Conservation (phyloP, 1,140 invertebrate genomes). For the Wasmannia auropunctata region DNA sequence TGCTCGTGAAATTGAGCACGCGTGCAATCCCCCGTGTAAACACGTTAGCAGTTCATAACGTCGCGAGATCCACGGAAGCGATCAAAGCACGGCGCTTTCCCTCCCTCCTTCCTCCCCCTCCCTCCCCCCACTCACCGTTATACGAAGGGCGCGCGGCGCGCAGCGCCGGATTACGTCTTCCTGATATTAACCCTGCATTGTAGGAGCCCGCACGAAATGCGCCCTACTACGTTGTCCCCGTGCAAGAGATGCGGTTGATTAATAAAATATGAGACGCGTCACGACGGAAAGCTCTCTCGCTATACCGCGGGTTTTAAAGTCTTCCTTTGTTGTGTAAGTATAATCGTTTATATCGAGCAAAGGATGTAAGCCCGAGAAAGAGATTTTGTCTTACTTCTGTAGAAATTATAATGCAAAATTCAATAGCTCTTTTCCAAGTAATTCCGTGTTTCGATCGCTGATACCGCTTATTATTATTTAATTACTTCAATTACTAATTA, state of each 20-base stretch:
- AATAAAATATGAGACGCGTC: slow-evolving; percentile 50
- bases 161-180: slow-evolving; percentile 36
- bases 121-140: no score
- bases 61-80: slow-evolving; percentile 52
- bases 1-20: slow-evolving; percentile 59
- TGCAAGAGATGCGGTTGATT: slow-evolving; percentile 29
- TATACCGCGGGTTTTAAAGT: background rate
- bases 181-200: slow-evolving; percentile 58
- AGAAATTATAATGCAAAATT: background rate
- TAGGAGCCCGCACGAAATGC: slow-evolving; percentile 34
- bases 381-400: background rate
- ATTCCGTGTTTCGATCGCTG: background rate
- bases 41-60: slow-evolving; percentile 60
- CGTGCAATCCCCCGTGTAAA: slow-evolving; percentile 59
- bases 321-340: slow-evolving; percentile 10
- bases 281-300: background rate
- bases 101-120: no score
- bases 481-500: no score
- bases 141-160: slow-evolving; percentile 45
- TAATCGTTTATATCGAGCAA: slow-evolving; percentile 42
- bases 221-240: background rate
- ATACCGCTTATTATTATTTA: background rate
- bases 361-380: background rate
- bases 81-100: slow-evolving; percentile 36
- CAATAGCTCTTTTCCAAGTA: background rate